Base-by-base conservation (phyloP, 2,797 vertebrate species). In the Enteromius anoplus region DNA sequence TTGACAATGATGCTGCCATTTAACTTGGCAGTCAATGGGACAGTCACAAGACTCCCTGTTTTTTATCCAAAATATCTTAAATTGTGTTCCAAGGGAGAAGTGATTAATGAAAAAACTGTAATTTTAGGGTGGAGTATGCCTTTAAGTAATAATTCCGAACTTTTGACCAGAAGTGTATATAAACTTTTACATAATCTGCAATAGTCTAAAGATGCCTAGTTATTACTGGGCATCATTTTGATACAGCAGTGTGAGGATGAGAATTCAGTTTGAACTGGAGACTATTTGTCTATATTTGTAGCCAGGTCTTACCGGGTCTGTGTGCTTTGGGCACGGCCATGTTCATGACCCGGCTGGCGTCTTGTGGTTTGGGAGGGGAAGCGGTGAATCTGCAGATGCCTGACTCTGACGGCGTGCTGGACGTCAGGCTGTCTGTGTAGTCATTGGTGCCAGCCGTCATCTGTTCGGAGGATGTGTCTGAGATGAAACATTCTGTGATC, bases 401-500 rank as follows among this genome's bases (percentile, higher is more conserved):
- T 2, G 98, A 99, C 92, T 99, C 98, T 21, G 97, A 99, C 1
- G 98, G 98, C 49, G 98, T 99, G 94, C 98, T 99, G 93, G 98
- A 99, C 85, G 98, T 96, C 91, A 99, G 93, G 91, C 98, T 99
- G 96, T 99, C 97, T 3, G 98, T 98, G 95, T 99, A 99, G 90
- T 99, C 98, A 7, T 99, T 99, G 92, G 98, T 99, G 94, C 97
- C 98, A 88, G 98, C 97, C 69, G 98, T 99, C 94, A 99, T 95
- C 94, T 99, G 98, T 88, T 99, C 98, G 0, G 98, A 99, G 0
- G 98, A 99, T 0, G 98, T 99, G 94, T 99, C 98, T 2, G 98
- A 99, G 89, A 99, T 99, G 96, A 99, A 99, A 96, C 98, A 99
- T 89, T 99, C 98, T 0, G 98, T 99, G 94, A 99, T 98, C 92